Base-by-base conservation (phyloP, 2,113 vertebrate genomes). In the Struthio camelus region DNA sequence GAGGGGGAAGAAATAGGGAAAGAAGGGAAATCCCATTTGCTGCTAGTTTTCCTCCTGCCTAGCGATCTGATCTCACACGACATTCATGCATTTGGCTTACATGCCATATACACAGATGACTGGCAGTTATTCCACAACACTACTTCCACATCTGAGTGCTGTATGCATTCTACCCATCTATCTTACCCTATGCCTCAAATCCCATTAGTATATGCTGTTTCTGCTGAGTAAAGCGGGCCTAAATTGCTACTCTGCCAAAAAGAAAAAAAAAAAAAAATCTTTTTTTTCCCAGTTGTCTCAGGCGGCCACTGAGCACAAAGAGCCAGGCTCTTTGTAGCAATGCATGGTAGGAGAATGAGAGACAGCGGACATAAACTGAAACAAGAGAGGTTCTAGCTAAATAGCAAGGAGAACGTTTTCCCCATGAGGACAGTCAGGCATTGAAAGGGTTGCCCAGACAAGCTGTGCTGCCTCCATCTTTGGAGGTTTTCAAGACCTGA, bases 261-360 rank as follows among this genome's bases (percentile, higher is more conserved):
- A 46, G 36, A 48, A n/a, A n/a, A 46, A 17, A 50, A 92, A 62
- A 14, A 0, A 8, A 62, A 79, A 87, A 16, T 15, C 9, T 50
- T 14, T 16, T 8, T 88, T 82, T 40, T 67, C 62, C 62, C 66
- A 77, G 10, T 17, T 32, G 25, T 56, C n/a, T 14, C 48, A 80
- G 56, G 19, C 25, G 82, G 51, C 12, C 54, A 78, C 3, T 0
- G 1, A 58, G 20, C 7, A 36, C 0, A 59, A 14, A 51, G 38
- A 62, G 9, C 13, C 3, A 51, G 19, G 36, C 34, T 66, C 10
- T 59, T 13, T 27, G n/a, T 62, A 82, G 56, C 18, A 24, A 9
- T 5, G 16, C 24, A 12, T 11, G 22, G 40, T 54, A 50, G 46
- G 30, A 77, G 46, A 69, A 70, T 11, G 14, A 48, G 66, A 69